These are phyloP conservation scores for Nycticebus coucang DNA, from an alignment of 2,113 vertebrate species.

Conservation along the genomic window DNA sequence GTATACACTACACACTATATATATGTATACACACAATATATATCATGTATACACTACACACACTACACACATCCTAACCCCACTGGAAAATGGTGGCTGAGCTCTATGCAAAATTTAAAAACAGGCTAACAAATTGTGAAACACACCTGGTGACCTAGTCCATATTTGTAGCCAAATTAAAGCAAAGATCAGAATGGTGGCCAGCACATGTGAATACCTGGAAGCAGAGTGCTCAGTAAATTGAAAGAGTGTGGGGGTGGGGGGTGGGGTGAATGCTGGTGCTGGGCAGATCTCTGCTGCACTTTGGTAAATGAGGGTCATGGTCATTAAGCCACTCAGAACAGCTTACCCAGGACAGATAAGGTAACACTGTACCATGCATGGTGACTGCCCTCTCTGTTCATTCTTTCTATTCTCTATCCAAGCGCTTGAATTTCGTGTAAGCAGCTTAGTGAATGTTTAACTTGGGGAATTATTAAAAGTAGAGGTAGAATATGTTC, in stretches of 20 bases:
- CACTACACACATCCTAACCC: fast-evolving
- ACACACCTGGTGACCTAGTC: background rate
- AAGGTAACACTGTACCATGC: fast-evolving
- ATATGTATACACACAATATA: background rate
- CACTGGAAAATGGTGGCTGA: background rate
- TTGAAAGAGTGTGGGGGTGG: background rate
- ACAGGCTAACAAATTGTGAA: no score
- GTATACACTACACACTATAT: background rate
- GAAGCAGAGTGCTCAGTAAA: background rate
- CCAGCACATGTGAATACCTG: fast-evolving
- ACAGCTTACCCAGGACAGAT: fast-evolving
- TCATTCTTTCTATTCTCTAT: background rate
- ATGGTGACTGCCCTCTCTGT: fast-evolving
- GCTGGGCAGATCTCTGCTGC: no score
- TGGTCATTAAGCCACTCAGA: no score
- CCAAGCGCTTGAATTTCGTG: background rate
- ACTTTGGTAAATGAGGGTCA: background rate
- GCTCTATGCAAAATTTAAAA: background rate
- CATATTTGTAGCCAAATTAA: background rate
- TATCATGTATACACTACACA: no score
- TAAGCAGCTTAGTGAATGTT: background rate
- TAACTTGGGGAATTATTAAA: background rate
- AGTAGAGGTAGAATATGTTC: no score
- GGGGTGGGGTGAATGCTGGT: no score
- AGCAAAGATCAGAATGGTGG: fast-evolving